A percentile compares a stretch with the other conserved stretches of the same genome.
These are phyloP conservation scores for Drosophila pectinifera DNA, from an alignment of 1,140 invertebrate genomes.

Conservation along the genomic window DNA sequence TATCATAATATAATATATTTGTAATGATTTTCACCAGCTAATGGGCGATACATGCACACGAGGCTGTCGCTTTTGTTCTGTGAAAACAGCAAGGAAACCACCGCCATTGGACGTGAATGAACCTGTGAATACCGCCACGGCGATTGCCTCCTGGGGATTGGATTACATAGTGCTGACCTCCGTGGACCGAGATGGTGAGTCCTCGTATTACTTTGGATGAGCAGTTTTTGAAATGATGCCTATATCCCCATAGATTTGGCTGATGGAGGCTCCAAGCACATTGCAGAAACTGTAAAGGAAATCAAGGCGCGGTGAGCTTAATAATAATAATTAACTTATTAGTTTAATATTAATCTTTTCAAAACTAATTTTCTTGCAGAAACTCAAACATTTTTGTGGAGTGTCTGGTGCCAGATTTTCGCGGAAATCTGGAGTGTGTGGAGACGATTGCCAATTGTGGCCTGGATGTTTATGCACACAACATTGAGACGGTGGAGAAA, in stretches of 20 bases:
- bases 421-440: conserved; percentile 92
- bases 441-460: conserved; percentile 92
- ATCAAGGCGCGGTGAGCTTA: conserved; percentile 84
- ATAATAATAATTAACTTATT: background rate
- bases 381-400: conserved; percentile 96
- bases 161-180: conserved; percentile 99
- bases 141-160: conserved; percentile 97
- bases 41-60: conserved; percentile 97
- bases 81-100: conserved; percentile 97
- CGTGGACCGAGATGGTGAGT: conserved; percentile 95
- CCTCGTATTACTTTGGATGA: background rate
- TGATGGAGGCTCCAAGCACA: conserved; percentile 96
- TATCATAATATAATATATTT: too few species aligned
- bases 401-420: conserved; percentile 98
- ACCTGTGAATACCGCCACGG: conserved; percentile 96
- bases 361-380: conserved; percentile 85
- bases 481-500: conserved; percentile 97
- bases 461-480: conserved; percentile 98
- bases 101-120: conserved; percentile 96
- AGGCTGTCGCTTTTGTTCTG: conserved; percentile 98
- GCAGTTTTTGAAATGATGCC: background rate
- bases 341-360: too few species aligned
- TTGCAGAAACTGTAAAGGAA: conserved; percentile 95
- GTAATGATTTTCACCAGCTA: conserved; percentile 87
- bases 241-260: conserved; percentile 87